phyloP scores from a whole-genome alignment of 2,797 vertebrate species.

The Kryptolebias ocellatus region DNA sequence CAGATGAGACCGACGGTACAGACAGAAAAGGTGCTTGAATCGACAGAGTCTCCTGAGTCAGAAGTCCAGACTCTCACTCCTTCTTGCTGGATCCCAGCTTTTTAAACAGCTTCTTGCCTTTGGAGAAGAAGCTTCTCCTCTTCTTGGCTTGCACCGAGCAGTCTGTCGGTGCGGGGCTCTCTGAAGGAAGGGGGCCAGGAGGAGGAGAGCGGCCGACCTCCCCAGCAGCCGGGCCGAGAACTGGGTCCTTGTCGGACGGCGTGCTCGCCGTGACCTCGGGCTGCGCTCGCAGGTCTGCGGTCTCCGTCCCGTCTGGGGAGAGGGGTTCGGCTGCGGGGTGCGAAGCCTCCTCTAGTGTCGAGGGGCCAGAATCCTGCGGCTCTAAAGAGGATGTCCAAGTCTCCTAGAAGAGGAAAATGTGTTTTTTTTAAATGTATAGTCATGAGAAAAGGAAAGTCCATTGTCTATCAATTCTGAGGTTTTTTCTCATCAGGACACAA shows the following conservation, averaged over 20 bases:
- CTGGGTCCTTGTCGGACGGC: neutral
- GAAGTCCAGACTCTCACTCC: slow-evolving; percentile 68
- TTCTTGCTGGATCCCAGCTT: slow-evolving; percentile 91
- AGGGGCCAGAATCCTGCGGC: slow-evolving; percentile 43
- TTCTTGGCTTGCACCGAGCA: slow-evolving; percentile 78
- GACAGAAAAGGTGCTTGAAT: slow-evolving; percentile 74
- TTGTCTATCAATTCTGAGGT: too few species aligned
- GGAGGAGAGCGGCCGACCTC: slow-evolving; percentile 36
- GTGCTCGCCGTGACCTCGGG: slow-evolving; percentile 15
- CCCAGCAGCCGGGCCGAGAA: slow-evolving; percentile 30
- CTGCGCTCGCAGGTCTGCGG: slow-evolving; percentile 27
- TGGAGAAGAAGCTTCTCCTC: slow-evolving; percentile 91
- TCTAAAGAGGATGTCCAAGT: slow-evolving; percentile 54
- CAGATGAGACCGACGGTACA: slow-evolving; percentile 28
- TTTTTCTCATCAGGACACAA: too few species aligned
- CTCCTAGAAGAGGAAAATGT: slow-evolving; percentile 66
- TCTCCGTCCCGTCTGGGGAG: slow-evolving; percentile 5
- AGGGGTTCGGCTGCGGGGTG: slow-evolving; percentile 32
- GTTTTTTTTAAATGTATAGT: slow-evolving; percentile 11
- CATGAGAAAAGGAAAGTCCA: too few species aligned
- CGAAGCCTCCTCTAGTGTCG: slow-evolving; percentile 33
- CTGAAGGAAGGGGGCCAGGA: slow-evolving; percentile 31
- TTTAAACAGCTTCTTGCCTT: slow-evolving; percentile 91
- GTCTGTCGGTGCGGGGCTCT: slow-evolving; percentile 47
- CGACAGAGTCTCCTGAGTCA: slow-evolving; percentile 15